Evolutionary conservation across 2,888 invertebrate species (phyloP), one percentile per base, ranked within the genome.

Genomic region (Mimumesa dahlbomi): DNA sequence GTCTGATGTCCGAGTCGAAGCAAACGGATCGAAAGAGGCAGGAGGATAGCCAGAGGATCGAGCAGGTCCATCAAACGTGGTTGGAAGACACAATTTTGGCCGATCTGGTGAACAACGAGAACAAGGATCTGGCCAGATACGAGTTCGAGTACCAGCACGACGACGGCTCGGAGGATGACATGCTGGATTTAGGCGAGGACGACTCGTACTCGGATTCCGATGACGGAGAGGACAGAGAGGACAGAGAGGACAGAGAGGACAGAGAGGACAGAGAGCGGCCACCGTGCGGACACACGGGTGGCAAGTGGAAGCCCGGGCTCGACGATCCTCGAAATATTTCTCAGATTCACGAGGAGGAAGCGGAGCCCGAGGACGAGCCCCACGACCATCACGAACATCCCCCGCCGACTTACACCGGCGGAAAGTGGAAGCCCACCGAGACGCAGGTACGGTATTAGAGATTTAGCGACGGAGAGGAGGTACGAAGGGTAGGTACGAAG

Each of bases 261-360:
- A 91, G 84, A 3, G 90, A 90, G n/a, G 89, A 89, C 52, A 86
- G 87, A 36, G 87, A 91, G 52, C 90, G 90, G 21, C 92, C 93
- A 5, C 92, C 92, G 1, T 88, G 90, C 34, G 90, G 91, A 13
- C 92, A 93, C 67, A 93, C 93, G 2, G 94, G 93, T 0, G 94
- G 93, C 1, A 95, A 95, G 87, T 95, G 95, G 95, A 94, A 93
- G 82, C 95, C 95, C 0, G 93, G 82, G 21, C 77, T 82, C 45
- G 64, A 71, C 14, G 84, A 81, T 63, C 77, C 81, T 2, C 76
- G 82, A 57, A 79, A 84, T 59, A 83, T 86, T 46, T 63, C 71
- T 34, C 81, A 85, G 25, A 77, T 90, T 87, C 91, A 91, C 68
- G 85, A 90, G 77, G 79, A 87, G 36, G 85, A 86, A 7, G 75